Conservation (phyloP, 2,888 invertebrate species). For the Nycteola revayana region DNA sequence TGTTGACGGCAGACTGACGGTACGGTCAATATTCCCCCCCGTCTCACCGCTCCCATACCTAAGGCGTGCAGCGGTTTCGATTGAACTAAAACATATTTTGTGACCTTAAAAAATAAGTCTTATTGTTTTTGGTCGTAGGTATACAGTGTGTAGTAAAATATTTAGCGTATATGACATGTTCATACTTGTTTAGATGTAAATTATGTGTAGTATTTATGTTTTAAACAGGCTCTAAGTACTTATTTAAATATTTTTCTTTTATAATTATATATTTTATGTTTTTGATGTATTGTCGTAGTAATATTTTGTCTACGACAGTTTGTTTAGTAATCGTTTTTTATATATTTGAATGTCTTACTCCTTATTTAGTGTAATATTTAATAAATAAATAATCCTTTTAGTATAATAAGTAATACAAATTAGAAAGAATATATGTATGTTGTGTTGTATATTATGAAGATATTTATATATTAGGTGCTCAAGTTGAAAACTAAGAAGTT, state of each 20-base stretch:
- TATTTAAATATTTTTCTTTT: constrained; percentile 22
- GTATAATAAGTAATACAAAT: constrained; percentile 24
- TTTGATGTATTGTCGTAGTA: constrained; percentile 19
- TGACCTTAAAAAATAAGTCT: too few species aligned
- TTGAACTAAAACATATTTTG: too few species aligned
- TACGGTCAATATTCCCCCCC: too few species aligned
- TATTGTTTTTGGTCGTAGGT: too few species aligned
- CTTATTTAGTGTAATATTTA: constrained; percentile 26
- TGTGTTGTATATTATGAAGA: constrained; percentile 25
- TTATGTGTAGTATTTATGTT: constrained; percentile 6
- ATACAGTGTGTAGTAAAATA: too few species aligned
- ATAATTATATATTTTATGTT: constrained; percentile 30
- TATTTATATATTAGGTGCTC: constrained; percentile 31
- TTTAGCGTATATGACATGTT: constrained; percentile 2
- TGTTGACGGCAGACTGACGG: too few species aligned
- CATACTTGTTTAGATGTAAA: not conserved
- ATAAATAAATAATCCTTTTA: constrained; percentile 14
- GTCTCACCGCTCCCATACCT: too few species aligned
- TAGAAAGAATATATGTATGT: constrained; percentile 19
- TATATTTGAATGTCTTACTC: constrained; percentile 11
- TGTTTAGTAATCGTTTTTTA: constrained; percentile 2
- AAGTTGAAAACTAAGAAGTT: constrained; percentile 24
- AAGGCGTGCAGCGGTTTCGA: too few species aligned
- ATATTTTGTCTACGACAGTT: constrained; percentile 10
- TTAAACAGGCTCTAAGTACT: constrained; percentile 28